A percentile compares a stretch with the other conserved stretches of the same genome.
These are phyloP conservation scores for Phalanger gymnotis DNA, from an alignment of 2,797 vertebrate species.

Conservation along the genomic window DNA sequence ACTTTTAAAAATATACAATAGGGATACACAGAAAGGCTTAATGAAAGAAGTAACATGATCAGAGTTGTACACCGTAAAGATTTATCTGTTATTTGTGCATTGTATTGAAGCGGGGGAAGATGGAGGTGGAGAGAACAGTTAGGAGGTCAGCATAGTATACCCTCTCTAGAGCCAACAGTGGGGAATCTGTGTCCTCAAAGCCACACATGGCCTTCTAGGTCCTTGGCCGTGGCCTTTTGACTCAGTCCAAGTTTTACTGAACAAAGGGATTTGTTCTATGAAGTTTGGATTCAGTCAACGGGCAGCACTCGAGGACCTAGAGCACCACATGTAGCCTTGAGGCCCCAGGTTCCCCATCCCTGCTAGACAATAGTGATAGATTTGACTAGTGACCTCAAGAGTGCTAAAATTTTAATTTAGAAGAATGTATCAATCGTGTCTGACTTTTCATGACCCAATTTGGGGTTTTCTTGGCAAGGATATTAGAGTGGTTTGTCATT, in stretches of 20 bases:
- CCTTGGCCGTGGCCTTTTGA: too few relatives aligned
- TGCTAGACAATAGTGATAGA: too few relatives aligned
- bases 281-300: too few relatives aligned
- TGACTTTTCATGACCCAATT: not conserved
- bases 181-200: too few relatives aligned
- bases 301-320: too few relatives aligned
- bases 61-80: not conserved
- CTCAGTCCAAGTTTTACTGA: too few relatives aligned
- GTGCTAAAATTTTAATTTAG: not conserved
- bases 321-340: too few relatives aligned
- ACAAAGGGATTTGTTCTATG: too few relatives aligned
- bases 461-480: not conserved
- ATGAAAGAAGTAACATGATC: not conserved
- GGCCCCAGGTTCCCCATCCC: too few relatives aligned
- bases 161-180: too few relatives aligned
- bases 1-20: not conserved
- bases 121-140: not conserved
- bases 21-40: not conserved
- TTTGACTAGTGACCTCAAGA: not conserved
- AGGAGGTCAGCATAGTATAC: not conserved
- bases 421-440: not conserved
- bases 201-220: too few relatives aligned
- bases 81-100: not conserved
- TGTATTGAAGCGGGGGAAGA: not conserved
- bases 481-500: not conserved